A percentile compares a stretch with the other conserved stretches of the same genome.
phyloP scores from a whole-genome alignment of 2,797 vertebrate species.

The Vespertilio murinus region DNA sequence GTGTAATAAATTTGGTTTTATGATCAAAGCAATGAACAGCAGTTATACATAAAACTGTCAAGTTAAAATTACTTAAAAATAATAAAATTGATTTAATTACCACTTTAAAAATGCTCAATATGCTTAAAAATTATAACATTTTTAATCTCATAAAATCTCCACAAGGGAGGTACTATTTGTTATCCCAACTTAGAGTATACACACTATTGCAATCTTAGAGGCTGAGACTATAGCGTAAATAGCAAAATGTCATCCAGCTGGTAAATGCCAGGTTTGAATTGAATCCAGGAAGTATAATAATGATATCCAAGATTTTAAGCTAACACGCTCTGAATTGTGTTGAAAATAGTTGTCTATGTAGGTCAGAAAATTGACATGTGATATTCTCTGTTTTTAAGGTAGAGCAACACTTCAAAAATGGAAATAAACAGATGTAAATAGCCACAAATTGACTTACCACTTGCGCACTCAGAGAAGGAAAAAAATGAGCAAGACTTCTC shows the following conservation, averaged over 20 bases:
- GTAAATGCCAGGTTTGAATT: neutral
- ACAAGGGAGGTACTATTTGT: neutral
- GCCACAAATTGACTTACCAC: neutral
- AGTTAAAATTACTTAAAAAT: slow-evolving; percentile 15
- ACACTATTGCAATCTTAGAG: neutral
- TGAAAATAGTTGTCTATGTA: neutral
- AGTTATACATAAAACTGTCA: neutral
- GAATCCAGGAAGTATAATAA: neutral
- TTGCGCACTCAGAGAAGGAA: neutral
- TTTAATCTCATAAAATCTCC: neutral
- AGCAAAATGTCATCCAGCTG: neutral
- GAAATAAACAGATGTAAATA: neutral
- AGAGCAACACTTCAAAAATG: neutral
- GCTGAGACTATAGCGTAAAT: neutral
- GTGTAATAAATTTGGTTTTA: neutral
- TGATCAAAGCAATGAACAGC: neutral
- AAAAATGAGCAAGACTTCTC: neutral
- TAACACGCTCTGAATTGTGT: neutral
- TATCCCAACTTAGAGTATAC: neutral
- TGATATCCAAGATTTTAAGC: neutral
- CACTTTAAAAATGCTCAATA: neutral
- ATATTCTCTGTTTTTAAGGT: neutral
- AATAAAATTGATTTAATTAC: neutral
- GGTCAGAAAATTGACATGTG: neutral
- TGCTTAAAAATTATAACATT: neutral